Evolutionary conservation across 2,888 invertebrate genomes (phyloP).

Genomic region (Leptopilina myrica): DNA sequence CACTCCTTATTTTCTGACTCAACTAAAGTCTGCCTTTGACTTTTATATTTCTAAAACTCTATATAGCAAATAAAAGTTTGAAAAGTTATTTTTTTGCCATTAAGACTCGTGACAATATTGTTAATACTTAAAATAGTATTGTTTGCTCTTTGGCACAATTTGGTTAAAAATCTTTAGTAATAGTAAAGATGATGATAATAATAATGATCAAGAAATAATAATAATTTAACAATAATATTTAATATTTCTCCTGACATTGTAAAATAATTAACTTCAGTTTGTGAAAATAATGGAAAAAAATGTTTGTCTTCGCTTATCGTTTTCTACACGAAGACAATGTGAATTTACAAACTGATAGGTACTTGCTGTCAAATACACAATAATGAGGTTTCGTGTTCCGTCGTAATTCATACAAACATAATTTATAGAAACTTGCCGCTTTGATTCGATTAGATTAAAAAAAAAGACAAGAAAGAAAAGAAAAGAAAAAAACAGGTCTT

Average conservation of each 20-base stretch:
- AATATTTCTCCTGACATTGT: too few relatives aligned
- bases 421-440: slow-evolving; percentile 25
- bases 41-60: slow-evolving; percentile 25
- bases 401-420: not conserved
- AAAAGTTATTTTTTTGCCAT: not conserved
- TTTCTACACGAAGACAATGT: not conserved
- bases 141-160: too few relatives aligned
- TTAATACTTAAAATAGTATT: too few relatives aligned
- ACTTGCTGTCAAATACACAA: not conserved
- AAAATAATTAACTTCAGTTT: too few relatives aligned
- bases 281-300: not conserved
- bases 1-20: slow-evolving; percentile 27
- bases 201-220: not conserved
- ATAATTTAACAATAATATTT: not conserved
- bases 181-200: too few relatives aligned
- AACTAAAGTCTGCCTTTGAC: slow-evolving; percentile 10
- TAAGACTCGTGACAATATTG: too few relatives aligned
- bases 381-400: not conserved
- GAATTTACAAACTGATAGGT: not conserved
- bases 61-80: not conserved
- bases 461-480: not conserved
- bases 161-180: too few relatives aligned
- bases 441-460: slow-evolving; percentile 29
- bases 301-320: not conserved
- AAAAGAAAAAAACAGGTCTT: slow-evolving; percentile 4